Conservation (phyloP, 2,888 invertebrate genomes). For the Glyphotaelius pellucidus region DNA sequence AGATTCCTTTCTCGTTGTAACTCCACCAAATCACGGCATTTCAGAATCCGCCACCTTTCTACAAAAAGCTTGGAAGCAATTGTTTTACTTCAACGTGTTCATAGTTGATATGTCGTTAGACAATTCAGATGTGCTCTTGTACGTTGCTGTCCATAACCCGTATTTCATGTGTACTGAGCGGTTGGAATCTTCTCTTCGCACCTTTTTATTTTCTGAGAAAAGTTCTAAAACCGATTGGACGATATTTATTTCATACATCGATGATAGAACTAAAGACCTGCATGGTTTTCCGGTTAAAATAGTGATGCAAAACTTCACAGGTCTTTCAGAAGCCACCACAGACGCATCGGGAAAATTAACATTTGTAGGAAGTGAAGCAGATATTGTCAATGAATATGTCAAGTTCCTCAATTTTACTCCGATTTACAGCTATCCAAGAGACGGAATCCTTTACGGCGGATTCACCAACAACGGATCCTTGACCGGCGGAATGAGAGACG, state of each 20-base stretch:
- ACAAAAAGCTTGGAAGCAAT: conserved; percentile 49
- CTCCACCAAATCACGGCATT: background rate
- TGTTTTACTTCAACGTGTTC: conserved; percentile 52
- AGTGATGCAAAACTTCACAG: conserved; percentile 51
- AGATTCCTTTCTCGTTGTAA: conserved; percentile 22
- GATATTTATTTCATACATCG: background rate
- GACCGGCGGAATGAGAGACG: conserved; percentile 47
- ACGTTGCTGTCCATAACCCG: background rate
- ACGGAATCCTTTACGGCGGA: conserved; percentile 51
- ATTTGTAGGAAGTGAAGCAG: conserved; percentile 58
- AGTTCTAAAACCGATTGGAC: conserved; percentile 35
- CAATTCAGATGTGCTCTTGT: background rate
- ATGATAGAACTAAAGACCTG: conserved; percentile 50
- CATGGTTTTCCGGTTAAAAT: conserved; percentile 54
- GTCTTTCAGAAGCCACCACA: conserved; percentile 46
- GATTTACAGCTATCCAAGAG: conserved; percentile 55
- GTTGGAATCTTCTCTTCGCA: background rate
- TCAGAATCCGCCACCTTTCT: conserved; percentile 16
- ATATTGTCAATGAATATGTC: conserved; percentile 54
- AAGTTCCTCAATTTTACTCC: conserved; percentile 59
- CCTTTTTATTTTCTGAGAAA: background rate
- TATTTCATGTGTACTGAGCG: conserved; percentile 3
- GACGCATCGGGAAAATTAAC: conserved; percentile 46
- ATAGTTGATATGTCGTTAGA: background rate
- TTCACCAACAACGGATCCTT: conserved; percentile 42